A percentile compares a stretch with the other conserved stretches of the same genome.
Conservation (phyloP, 2,888 invertebrate genomes). For the Gastracanthus pulcherrimus region DNA sequence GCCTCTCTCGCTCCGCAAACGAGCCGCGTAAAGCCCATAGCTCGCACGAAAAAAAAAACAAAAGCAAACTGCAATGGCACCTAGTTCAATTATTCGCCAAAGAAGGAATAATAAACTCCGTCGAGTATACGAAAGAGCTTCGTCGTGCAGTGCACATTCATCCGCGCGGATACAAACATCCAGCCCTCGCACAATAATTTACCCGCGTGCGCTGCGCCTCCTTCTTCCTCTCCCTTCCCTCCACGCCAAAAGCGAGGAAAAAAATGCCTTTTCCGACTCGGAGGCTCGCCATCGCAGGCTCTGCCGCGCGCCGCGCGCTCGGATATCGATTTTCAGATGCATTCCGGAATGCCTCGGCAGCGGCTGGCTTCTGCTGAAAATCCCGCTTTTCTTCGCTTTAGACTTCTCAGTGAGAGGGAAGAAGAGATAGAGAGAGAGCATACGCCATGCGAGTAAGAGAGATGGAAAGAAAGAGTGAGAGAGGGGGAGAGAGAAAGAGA, state of each 20-base stretch:
- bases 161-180: too few relatives aligned
- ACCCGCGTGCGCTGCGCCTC: background rate
- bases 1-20: background rate
- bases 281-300: background rate
- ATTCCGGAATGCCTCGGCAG: constrained; percentile 19
- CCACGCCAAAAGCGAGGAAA: background rate
- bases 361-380: background rate
- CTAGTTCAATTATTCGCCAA: background rate
- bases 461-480: background rate
- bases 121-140: background rate
- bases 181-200: background rate
- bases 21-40: background rate
- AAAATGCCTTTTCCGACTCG: background rate
- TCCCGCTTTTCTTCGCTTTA: constrained; percentile 6
- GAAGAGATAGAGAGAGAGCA: background rate
- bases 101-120: background rate
- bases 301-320: background rate
- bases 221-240: background rate
- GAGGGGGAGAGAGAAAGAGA: background rate
- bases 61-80: background rate
- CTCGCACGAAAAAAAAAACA: background rate
- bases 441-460: background rate
- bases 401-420: background rate
- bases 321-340: constrained; percentile 42
- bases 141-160: too few relatives aligned